Evolutionary conservation across 2,797 vertebrate genomes (phyloP).

Genomic region (Synanceia verrucosa): DNA sequence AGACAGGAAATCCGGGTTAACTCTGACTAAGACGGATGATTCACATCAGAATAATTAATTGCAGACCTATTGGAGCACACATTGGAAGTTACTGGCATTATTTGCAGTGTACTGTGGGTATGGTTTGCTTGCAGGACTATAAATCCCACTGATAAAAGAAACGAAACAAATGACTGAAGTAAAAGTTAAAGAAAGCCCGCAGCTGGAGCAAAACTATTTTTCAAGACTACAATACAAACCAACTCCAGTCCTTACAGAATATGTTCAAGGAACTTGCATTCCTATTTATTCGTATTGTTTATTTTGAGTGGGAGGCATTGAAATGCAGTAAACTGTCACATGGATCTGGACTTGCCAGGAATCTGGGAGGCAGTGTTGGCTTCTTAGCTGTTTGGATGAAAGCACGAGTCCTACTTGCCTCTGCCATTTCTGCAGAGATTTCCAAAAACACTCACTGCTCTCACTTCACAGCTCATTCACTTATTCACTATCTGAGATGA

Average conservation of each 20-base stretch:
- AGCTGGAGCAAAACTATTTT: slow-evolving; percentile 18
- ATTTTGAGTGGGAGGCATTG: slow-evolving; percentile 47
- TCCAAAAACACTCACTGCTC: slow-evolving; percentile 1
- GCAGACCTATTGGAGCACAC: slow-evolving; percentile 11
- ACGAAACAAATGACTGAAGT: not conserved
- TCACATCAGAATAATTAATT: slow-evolving; percentile 44
- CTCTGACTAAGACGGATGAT: slow-evolving; percentile 48
- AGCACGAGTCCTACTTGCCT: slow-evolving; percentile 26
- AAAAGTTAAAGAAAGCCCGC: not conserved
- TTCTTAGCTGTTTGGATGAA: slow-evolving; percentile 29
- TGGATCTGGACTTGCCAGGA: slow-evolving; percentile 44
- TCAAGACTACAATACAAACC: not conserved
- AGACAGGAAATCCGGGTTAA: slow-evolving; percentile 52
- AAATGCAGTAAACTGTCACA: slow-evolving; percentile 54
- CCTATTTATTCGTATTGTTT: slow-evolving; percentile 46
- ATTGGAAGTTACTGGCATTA: slow-evolving; percentile 3
- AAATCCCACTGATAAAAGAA: slow-evolving; percentile 25
- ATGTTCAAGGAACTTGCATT: slow-evolving; percentile 30
- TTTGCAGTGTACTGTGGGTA: not conserved
- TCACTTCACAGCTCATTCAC: not conserved
- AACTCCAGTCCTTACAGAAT: slow-evolving; percentile 7
- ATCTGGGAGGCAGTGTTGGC: slow-evolving; percentile 26
- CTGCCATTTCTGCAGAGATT: slow-evolving; percentile 14
- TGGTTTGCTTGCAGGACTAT: slow-evolving; percentile 14
- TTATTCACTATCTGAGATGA: not conserved